Evolutionary conservation across 2,888 invertebrate species (phyloP), one percentile per base, ranked within the genome.

Genomic region (Oxystoma pomonae): DNA sequence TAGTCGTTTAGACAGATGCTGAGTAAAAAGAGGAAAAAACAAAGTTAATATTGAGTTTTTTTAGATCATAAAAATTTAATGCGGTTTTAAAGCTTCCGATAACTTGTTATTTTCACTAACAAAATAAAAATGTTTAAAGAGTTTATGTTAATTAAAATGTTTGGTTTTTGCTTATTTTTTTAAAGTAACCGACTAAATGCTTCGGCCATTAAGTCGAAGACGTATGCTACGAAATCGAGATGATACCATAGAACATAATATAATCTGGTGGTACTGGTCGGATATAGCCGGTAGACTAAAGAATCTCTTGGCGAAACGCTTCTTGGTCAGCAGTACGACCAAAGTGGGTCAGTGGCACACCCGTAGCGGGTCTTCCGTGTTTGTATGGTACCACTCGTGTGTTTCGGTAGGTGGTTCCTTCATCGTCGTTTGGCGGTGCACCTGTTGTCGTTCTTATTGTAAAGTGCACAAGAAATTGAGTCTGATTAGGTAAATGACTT

Each of bases 271-370:
- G 35, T 35, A 35, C 35, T 35, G 35, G 61, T 62, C 35, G 60
- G 64, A 62, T 63, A 60, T 61, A 61, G 63, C 17, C 63, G 63
- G 58, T 53, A 63, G 65, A 67, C 67, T 67, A 53, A 67, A 62
- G 65, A 65, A 63, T 65, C 61, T 65, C 65, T 65, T 35, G 35
- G 35, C 35, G 35, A 35, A 62, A 73, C 72, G 74, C 76, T 77
- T 79, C 77, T 79, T 79, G 80, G 79, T 76, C 79, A 80, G 76
- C 78, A 75, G 78, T 76, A 75, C 78, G 75, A 65, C 71, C 71
- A 71, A 79, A 77, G 76, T 79, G 76, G 80, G 80, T 80, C 77
- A 80, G 78, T 79, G 74, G 79, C 65, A 63, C 63, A 67, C 55
- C 59, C 63, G 35, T 67, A 67, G 67, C 67, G 67, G 67, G 67